Conservation (phyloP, 2,888 invertebrate genomes). For the Camponotus fellah region DNA sequence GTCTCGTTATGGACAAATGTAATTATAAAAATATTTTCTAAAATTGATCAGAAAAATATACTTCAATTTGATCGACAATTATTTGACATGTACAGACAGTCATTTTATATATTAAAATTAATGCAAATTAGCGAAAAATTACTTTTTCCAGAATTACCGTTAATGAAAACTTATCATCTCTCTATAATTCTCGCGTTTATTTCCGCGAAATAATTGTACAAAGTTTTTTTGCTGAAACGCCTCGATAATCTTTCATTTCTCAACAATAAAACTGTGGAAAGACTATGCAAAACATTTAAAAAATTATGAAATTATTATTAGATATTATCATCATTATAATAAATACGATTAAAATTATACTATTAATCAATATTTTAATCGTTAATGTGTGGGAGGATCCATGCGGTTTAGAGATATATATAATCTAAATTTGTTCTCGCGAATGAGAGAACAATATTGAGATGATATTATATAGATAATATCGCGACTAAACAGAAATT, state of each 20-base stretch:
- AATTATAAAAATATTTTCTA: conserved; percentile 10
- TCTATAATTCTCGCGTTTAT: conserved; percentile 22
- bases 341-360: neutral
- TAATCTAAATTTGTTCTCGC: neutral
- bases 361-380: conserved; percentile 11
- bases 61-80: conserved; percentile 21
- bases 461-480: neutral
- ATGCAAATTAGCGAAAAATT: conserved; percentile 26
- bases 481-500: conserved; percentile 33
- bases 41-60: neutral
- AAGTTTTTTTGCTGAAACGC: neutral
- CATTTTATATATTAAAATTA: conserved; percentile 12
- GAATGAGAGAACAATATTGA: neutral
- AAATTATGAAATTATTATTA: neutral
- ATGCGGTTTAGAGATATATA: neutral
- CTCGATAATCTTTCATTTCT: neutral
- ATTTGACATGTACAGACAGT: neutral
- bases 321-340: neutral
- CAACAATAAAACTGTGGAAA: neutral
- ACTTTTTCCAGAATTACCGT: too few species aligned
- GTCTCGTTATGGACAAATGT: neutral
- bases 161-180: conserved; percentile 27
- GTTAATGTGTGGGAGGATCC: neutral
- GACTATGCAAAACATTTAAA: neutral
- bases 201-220: neutral